phyloP scores from a whole-genome alignment of 1,140 invertebrate genomes.

The Trachymyrmex cornetzi region DNA sequence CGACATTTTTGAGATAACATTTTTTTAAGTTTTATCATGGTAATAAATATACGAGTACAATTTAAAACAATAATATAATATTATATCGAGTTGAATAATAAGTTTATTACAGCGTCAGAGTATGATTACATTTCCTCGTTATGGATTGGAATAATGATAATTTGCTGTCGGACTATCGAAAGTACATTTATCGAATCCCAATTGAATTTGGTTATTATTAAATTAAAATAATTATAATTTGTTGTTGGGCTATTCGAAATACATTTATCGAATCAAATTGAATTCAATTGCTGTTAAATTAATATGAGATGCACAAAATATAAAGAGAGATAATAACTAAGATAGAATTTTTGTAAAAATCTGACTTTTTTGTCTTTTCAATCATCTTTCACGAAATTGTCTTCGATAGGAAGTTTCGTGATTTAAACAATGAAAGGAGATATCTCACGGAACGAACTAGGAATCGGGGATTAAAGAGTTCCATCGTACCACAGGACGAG shows the following conservation, averaged over 20 bases:
- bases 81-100: conserved; percentile 38
- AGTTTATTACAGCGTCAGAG: background rate
- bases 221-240: conserved; percentile 38
- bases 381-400: background rate
- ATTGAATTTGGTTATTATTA: conserved; percentile 29
- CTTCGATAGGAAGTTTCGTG: background rate
- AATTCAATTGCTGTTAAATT: background rate
- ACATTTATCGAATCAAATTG: conserved; percentile 6
- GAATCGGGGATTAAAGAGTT: conserved; percentile 64
- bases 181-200: conserved; percentile 24
- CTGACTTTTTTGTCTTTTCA: background rate
- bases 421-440: conserved; percentile 32
- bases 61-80: conserved; percentile 11
- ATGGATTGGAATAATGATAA: conserved; percentile 34
- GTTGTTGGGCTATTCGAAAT: background rate
- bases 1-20: background rate
- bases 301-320: background rate
- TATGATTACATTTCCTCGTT: conserved; percentile 29
- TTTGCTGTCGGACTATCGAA: conserved; percentile 4
- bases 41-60: background rate
- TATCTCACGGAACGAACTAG: conserved; percentile 8
- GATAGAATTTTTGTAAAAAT: background rate
- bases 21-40: background rate
- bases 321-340: background rate
- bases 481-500: conserved; percentile 32